Conservation (phyloP, 2,113 vertebrate species). For the Misgurnus anguillicaudatus region DNA sequence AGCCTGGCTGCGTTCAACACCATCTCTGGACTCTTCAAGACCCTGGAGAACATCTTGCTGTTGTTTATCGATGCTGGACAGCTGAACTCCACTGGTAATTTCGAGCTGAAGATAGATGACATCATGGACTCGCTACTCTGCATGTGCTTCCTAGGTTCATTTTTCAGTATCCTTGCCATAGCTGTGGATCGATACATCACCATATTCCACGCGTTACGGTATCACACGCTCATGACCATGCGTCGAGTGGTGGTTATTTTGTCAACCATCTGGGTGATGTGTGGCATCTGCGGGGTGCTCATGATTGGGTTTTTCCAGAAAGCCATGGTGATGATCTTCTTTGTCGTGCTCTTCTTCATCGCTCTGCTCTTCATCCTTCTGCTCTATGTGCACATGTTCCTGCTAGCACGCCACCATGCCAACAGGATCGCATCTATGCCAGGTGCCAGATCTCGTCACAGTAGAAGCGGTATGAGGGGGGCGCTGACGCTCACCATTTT, state of each 20-base stretch:
- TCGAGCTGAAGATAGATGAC: slow-evolving; percentile 83
- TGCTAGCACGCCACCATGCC: slow-evolving; percentile 86
- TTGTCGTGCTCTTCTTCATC: slow-evolving; percentile 81
- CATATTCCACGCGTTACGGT: slow-evolving; percentile 89
- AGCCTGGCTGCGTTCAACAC: slow-evolving; percentile 93
- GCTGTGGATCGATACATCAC: slow-evolving; percentile 93
- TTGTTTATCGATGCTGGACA: slow-evolving; percentile 80
- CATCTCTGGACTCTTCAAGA: slow-evolving; percentile 87
- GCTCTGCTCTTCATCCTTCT: slow-evolving; percentile 85
- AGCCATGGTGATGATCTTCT: slow-evolving; percentile 80
- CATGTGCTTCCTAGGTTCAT: slow-evolving; percentile 88
- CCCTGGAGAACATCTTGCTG: slow-evolving; percentile 86
- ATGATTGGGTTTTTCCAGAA: slow-evolving; percentile 83
- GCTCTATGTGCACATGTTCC: slow-evolving; percentile 92
- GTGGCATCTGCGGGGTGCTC: slow-evolving; percentile 76
- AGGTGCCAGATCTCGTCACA: slow-evolving; percentile 52
- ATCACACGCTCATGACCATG: slow-evolving; percentile 90
- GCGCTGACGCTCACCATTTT: slow-evolving; percentile 89
- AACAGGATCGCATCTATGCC: slow-evolving; percentile 79
- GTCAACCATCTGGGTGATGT: slow-evolving; percentile 80
- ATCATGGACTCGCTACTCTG: slow-evolving; percentile 88
- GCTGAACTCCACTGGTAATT: slow-evolving; percentile 70
- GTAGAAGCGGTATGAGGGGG: slow-evolving; percentile 80
- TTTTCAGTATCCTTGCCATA: slow-evolving; percentile 90
- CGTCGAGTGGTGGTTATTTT: slow-evolving; percentile 73